Percentiles rank a stretch among this genome's conserved stretches.
Evolutionary conservation across 2,888 invertebrate genomes (phyloP).

Genomic region (Aleiodes leptofemur): DNA sequence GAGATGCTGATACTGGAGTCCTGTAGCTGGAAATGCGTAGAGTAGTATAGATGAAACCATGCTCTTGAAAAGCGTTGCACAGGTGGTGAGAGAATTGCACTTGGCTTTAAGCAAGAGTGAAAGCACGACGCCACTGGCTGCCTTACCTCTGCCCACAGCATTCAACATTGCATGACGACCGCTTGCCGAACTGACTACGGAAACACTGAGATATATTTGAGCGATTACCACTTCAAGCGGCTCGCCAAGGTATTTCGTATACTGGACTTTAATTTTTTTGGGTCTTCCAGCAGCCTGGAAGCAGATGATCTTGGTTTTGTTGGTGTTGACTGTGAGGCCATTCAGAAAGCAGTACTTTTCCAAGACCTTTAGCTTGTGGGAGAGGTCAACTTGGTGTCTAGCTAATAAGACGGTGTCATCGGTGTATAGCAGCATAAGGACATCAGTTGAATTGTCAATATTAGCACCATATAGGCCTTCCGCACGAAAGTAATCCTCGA

Average conservation of each 20-base stretch:
- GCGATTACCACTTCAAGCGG: background rate
- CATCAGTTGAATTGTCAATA: background rate
- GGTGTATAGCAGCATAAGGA: conserved; percentile 10
- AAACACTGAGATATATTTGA: background rate
- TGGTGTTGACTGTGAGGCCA: conserved; percentile 34
- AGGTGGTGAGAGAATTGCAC: background rate
- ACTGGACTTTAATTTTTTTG: background rate
- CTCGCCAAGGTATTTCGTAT: background rate
- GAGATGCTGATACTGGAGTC: too few relatives aligned
- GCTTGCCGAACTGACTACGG: background rate
- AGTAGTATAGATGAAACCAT: too few relatives aligned
- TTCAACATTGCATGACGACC: background rate
- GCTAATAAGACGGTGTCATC: conserved; percentile 18
- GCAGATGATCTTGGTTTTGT: conserved; percentile 38
- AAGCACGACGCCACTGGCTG: background rate
- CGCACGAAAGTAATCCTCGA: background rate
- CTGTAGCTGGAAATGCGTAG: too few relatives aligned
- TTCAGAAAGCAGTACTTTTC: conserved; percentile 38
- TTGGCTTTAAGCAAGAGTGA: background rate
- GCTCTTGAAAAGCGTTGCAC: background rate
- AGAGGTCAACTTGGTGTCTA: background rate
- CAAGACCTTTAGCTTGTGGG: conserved; percentile 14
- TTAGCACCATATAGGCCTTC: conserved; percentile 5
- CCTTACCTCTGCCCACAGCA: background rate
- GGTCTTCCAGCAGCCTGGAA: conserved; percentile 12